Percentiles rank a stretch among this genome's conserved stretches.
These are phyloP conservation scores for Pangasius djambal DNA, from an alignment of 2,797 vertebrate species.

Conservation along the genomic window DNA sequence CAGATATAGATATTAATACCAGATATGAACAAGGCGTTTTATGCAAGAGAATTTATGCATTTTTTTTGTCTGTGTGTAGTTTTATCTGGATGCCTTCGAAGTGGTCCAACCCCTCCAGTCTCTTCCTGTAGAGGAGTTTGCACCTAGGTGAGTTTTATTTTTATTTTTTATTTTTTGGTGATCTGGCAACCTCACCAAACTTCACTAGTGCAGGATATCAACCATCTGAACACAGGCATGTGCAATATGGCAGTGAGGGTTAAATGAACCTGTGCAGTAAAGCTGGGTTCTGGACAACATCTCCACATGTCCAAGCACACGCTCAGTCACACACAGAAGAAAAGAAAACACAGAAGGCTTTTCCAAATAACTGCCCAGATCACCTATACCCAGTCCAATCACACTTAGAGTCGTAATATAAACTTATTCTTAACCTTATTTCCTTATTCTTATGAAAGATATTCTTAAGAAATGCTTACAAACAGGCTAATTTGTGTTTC, in stretches of 20 bases:
- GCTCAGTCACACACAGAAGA: not conserved
- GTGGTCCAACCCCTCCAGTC: slow-evolving; percentile 82
- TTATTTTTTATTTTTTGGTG: no score
- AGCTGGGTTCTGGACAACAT: not conserved
- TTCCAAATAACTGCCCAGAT: not conserved
- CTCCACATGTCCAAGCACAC: not conserved
- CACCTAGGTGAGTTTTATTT: slow-evolving; percentile 75
- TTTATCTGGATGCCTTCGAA: slow-evolving; percentile 92
- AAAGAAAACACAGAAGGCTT: not conserved
- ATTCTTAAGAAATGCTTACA: not conserved
- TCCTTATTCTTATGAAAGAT: not conserved
- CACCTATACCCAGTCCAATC: not conserved
- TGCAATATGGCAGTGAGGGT: not conserved
- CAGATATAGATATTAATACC: not conserved
- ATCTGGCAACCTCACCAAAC: not conserved
- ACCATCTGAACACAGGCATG: not conserved
- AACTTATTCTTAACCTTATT: not conserved
- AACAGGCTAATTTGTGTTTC: not conserved
- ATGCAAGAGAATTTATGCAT: no score
- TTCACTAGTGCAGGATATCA: not conserved
- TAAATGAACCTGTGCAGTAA: not conserved
- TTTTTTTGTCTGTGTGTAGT: slow-evolving; percentile 69
- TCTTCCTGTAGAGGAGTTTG: slow-evolving; percentile 84
- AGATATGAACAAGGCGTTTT: not conserved
- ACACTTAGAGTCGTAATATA: not conserved